Percentiles rank a stretch among this genome's conserved stretches.
phyloP scores from a whole-genome alignment of 2,888 invertebrate species.

The Ochropleura leucogaster region DNA sequence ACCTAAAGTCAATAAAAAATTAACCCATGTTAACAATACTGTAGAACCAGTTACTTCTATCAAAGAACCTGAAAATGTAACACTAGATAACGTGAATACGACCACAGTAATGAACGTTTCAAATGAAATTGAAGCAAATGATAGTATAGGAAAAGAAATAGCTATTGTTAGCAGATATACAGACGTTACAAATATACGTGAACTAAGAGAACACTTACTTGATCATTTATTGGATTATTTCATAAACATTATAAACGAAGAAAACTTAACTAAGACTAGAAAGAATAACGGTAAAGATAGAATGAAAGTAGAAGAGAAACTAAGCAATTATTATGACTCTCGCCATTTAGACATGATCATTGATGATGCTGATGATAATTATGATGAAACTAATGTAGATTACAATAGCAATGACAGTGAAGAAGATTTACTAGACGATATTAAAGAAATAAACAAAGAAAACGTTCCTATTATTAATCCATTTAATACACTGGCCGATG shows the following conservation, averaged over 20 bases:
- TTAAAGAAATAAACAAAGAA: not conserved
- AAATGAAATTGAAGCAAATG: not conserved
- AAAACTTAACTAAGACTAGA: constrained; percentile 29
- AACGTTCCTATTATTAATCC: not conserved
- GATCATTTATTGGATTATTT: constrained; percentile 59
- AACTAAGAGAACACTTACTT: constrained; percentile 50
- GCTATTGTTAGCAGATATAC: not conserved
- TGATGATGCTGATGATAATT: constrained; percentile 7
- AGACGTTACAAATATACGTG: constrained; percentile 41
- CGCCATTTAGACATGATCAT: constrained; percentile 35
- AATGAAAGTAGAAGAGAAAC: constrained; percentile 52
- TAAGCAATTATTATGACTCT: constrained; percentile 56
- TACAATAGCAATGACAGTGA: not conserved
- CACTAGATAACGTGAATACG: not conserved
- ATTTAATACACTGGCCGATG: not conserved
- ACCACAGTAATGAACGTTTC: not conserved
- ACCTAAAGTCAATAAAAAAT: not conserved
- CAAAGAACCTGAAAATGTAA: not conserved
- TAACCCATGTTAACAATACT: not conserved
- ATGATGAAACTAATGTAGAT: constrained; percentile 3
- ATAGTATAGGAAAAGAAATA: not conserved
- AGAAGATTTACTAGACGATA: not conserved
- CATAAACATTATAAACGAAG: constrained; percentile 57
- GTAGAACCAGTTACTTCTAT: not conserved
- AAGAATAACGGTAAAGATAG: constrained; percentile 42